Evolutionary conservation across 2,113 vertebrate genomes (phyloP).

Genomic region (Heterochromis multidens): DNA sequence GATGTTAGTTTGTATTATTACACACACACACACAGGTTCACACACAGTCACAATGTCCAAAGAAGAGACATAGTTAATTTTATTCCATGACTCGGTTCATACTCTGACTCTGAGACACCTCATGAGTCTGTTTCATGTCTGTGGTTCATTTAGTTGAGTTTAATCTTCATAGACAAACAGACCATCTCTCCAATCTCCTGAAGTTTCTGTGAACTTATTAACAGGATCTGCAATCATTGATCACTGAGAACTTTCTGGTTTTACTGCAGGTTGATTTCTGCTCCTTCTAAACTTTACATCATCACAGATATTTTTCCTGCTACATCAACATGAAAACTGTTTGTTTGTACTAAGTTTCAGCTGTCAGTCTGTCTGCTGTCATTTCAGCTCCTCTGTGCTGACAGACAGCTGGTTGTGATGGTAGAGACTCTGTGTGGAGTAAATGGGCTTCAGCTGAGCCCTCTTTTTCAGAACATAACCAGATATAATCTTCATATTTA

Average conservation of each 20-base stretch:
- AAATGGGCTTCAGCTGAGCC: not conserved
- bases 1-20: not conserved
- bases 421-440: not conserved
- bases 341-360: not conserved
- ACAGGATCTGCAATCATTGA: not conserved
- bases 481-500: too few relatives aligned
- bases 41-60: too few relatives aligned
- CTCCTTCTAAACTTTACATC: not conserved
- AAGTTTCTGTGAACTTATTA: too few relatives aligned
- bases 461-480: rapidly evolving
- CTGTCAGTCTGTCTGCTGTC: not conserved
- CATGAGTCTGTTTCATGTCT: not conserved
- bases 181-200: too few relatives aligned
- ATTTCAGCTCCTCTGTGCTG: too few relatives aligned
- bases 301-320: rapidly evolving
- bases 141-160: not conserved
- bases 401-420: too few relatives aligned
- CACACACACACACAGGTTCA: not conserved
- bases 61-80: not conserved
- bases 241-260: not conserved
- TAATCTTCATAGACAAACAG: rapidly evolving
- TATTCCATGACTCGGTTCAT: not conserved
- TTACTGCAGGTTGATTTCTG: not conserved
- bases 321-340: not conserved
- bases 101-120: not conserved